Evolutionary conservation across 2,113 vertebrate species (phyloP), one percentile per base, ranked within the genome.

Genomic region (Uria lomvia): DNA sequence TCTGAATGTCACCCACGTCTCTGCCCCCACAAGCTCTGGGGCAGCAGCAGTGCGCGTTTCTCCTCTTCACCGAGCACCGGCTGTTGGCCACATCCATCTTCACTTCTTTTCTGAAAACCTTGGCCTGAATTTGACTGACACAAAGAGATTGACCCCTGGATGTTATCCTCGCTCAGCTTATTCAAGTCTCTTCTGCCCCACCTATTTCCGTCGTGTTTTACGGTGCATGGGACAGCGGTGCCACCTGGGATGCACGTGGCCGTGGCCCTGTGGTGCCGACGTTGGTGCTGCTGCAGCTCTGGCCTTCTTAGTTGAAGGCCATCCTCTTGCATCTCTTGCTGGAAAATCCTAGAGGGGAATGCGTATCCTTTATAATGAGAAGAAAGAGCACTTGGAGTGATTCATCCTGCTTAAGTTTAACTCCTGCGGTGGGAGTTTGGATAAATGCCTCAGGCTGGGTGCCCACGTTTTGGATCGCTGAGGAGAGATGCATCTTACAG

Each of bases 241-340:
- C 20, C 27, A 8, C 68, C 42, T 23, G 1, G 3, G 77, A 12
- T 6, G 11, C 12, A 8, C 14, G 17, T 22, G 38, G 8, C 7
- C n/a, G 38, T 26, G 60, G 17, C 65, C 0, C 0, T 19, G 50
- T 0, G 8, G 4, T 62, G n/a, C 65, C 56, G 38, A 75, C 2
- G 0, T 2, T 26, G 32, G 4, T n/a, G 43, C 24, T 67, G 52
- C 47, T 17, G 20, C 38, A 47, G 38, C 45, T 53, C 23, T 17
- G 17, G 20, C 38, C 47, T 80, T 62, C 62, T 47, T 47, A 17
- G 1, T 22, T 45, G 40, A 21, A 90, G 43, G 34, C 7, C 84
- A n/a, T 77, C 15, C 40, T 68, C 38, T 72, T 62, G 15, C 24
- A 56, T 12, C 23, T 27, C 56, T 62, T 1, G 0, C 20, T 50